Base-by-base conservation (phyloP, 2,888 invertebrate species). In the Geophilus truncorum region DNA sequence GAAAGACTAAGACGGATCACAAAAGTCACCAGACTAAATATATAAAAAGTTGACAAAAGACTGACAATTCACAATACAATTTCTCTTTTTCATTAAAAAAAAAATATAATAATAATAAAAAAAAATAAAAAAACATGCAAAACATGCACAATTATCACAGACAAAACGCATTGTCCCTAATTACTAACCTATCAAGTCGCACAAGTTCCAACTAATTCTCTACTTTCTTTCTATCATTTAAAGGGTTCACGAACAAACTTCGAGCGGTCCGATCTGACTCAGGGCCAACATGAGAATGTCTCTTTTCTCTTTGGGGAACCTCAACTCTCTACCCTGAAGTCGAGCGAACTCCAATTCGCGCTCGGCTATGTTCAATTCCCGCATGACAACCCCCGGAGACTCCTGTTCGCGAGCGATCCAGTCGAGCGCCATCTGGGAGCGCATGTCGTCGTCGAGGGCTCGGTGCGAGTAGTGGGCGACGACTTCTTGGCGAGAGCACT, bases 281-380 rank as follows among this genome's bases (percentile, higher is more conserved):
- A 94, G 91, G 21, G 96, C 96, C 85, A 95, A 90, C 89, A 95
- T 93, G 78, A 97, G 89, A 86, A 97, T 97, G 88, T 97, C 96
- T 87, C 96, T 93, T 87, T 97, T 97, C 88, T 97, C 97, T 88
- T 97, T 97, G 81, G 96, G 96, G 88, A 96, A 96, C 86, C 97
- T 91, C 36, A 97, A 90, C 86, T 97, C 96, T 80, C 96, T 90
- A 0, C 96, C 96, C 80, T 95, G 95, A 82, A 95, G 90, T 82
- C 96, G 90, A 15, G 95, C 95, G 80, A 92, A 91, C 86, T 94
- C 93, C 82, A 96, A 90, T 88, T 97, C 96, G 82, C 94, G 90
- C 87, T 96, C 95, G 3, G 96, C 94, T 81, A 93, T 90, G 80
- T 92, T 91, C 82, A 97, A 89, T 87, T 97, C 96, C 83, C 92